These are phyloP conservation scores for Aleadryas rufinucha DNA, from an alignment of 2,113 vertebrate species.

Conservation along the genomic window DNA sequence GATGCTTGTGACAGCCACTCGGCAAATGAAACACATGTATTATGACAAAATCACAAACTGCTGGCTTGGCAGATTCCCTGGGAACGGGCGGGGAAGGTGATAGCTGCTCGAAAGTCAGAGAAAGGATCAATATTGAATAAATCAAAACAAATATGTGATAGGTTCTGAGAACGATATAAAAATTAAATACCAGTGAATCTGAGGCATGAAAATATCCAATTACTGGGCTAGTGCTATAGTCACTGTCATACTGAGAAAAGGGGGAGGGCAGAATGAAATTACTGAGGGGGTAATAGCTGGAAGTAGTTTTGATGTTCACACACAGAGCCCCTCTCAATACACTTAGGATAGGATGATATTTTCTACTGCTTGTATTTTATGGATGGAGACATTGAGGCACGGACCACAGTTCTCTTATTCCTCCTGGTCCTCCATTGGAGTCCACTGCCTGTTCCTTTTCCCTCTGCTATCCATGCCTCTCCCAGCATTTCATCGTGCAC, in stretches of 20 bases:
- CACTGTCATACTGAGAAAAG: background rate
- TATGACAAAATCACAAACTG: conserved; percentile 70
- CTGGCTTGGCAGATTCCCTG: conserved; percentile 71
- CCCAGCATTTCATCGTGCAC: background rate
- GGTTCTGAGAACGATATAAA: conserved; percentile 69
- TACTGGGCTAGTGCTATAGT: conserved; percentile 26
- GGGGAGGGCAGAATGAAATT: conserved; percentile 21
- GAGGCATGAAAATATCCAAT: conserved; percentile 53
- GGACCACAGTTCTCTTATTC: background rate
- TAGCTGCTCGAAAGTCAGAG: conserved; percentile 72
- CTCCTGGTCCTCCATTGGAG: background rate
- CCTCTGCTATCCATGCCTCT: background rate
- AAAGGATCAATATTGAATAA: conserved; percentile 74
- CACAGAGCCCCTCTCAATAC: background rate
- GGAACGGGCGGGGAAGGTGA: conserved; percentile 70
- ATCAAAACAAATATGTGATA: conserved; percentile 81
- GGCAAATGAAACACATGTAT: conserved; percentile 66
- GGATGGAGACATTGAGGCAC: background rate
- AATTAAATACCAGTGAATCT: conserved; percentile 67
- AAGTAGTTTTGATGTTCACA: background rate
- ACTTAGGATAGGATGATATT: background rate
- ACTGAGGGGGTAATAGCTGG: conserved; percentile 18
- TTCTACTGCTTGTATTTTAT: background rate
- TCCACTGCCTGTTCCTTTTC: background rate
- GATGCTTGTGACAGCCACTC: conserved; percentile 56